Base-by-base conservation (phyloP, 2,797 vertebrate species). In the Coranthus polyacanthus region DNA sequence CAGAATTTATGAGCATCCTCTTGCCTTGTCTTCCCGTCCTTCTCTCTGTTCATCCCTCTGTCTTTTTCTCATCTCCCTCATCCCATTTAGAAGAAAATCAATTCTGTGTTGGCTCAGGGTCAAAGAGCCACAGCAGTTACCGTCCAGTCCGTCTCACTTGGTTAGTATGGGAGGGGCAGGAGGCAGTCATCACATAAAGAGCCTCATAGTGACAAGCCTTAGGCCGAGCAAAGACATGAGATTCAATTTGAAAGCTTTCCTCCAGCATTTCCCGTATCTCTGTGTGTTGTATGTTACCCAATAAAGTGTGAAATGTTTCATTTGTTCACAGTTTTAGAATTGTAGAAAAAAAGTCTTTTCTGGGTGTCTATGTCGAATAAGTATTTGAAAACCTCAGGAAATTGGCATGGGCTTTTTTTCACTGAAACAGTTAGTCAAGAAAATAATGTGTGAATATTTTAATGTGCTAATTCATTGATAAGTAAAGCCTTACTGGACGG, bases 71-170 rank as follows among this genome's bases (percentile, higher is more conserved):
- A 45, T 78, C 62, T 78, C 13, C 66, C 34, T 54, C 62, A 63
- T 79, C 46, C 45, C 69, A 62, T 84, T 83, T 72, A 82, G 34
- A 64, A 46, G 41, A 46, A 89, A 90, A 88, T 88, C 84, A 75
- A 83, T 91, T 77, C 69, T 60, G 62, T 72, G 58, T 81, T 86
- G 76, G 83, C 78, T 70, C 51, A 24, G 59, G 60, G 72, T 84
- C 79, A 85, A 60, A 80, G 55, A 81, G 54, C 71, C 81, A 69
- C 62, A 68, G 73, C 64, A 68, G 52, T 18, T 63, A 80, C 63
- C 64, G 46, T 72, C 70, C 73, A 39, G 0, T 16, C 68, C 70
- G 67, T 83, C 68, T 79, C 58, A 15, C 16, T 50, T 53, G 46
- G 59, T 78, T 71, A 45, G 51, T 55, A 76, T 67, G 77, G 75